Percentiles rank a stretch among this genome's conserved stretches.
Conservation (phyloP, 92 coral and sea anemone genomes). For the Zoanthus sociatus region DNA sequence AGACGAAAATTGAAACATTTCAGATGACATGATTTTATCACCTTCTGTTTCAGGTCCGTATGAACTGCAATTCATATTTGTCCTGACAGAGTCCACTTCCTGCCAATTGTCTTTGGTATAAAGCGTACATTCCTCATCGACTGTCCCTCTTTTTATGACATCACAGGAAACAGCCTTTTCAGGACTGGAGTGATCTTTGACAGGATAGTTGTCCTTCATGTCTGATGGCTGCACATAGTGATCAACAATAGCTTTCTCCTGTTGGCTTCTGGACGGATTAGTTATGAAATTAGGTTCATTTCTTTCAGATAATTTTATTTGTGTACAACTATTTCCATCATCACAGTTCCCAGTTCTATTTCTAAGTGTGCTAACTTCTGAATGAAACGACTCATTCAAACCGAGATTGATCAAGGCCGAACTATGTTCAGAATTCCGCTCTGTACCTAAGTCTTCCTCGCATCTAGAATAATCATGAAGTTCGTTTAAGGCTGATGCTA, state of each 20-base stretch:
- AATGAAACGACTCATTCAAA: not conserved
- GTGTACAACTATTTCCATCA: not conserved
- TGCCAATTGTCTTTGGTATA: not conserved
- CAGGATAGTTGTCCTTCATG: not conserved
- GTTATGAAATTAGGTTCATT: not conserved
- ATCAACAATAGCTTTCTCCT: not conserved
- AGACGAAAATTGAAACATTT: not conserved
- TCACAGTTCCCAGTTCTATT: too few relatives aligned
- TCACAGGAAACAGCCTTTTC: not conserved
- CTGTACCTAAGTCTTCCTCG: not conserved
- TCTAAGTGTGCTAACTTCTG: not conserved
- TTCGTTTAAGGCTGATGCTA: constrained; percentile 22
- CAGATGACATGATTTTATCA: not conserved
- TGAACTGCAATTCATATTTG: not conserved
- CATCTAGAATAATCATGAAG: not conserved
- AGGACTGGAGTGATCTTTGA: not conserved
- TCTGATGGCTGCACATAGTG: not conserved
- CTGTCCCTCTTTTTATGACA: not conserved
- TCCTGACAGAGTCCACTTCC: not conserved
- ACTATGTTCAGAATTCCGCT: not conserved
- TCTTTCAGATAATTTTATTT: not conserved
- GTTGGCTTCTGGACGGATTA: not conserved
- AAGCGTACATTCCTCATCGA: not conserved
- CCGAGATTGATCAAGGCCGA: not conserved
- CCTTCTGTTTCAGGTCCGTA: too few relatives aligned